Percentiles rank a stretch among this genome's conserved stretches.
Evolutionary conservation across 1,140 invertebrate species (phyloP).

Genomic region (Nixonia krombeini): DNA sequence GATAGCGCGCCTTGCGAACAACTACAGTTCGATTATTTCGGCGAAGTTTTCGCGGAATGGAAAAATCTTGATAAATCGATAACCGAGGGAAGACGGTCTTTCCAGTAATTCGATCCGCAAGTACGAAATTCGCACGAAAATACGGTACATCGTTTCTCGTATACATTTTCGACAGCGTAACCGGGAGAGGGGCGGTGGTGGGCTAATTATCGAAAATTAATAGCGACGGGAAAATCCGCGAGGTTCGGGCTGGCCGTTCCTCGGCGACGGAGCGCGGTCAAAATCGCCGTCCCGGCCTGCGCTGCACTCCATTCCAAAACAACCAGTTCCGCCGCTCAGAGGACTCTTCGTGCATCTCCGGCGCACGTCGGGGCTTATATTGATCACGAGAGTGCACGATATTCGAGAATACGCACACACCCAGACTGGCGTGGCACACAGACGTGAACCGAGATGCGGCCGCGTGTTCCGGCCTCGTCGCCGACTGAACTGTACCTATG

Average conservation of each 20-base stretch:
- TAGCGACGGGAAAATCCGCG: too few species aligned
- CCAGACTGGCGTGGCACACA: too few species aligned
- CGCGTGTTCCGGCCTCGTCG: constrained; percentile 7
- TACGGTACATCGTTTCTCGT: too few species aligned
- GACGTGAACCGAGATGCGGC: constrained; percentile 18
- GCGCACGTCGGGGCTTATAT: constrained; percentile 59
- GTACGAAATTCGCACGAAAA: too few species aligned
- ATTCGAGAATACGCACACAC: constrained; percentile 52
- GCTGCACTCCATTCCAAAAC: constrained; percentile 43
- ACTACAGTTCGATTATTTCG: too few species aligned
- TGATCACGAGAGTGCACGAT: constrained; percentile 63
- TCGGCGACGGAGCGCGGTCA: constrained; percentile 22
- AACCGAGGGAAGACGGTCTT: too few species aligned
- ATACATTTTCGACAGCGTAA: too few species aligned
- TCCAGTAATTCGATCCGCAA: too few species aligned
- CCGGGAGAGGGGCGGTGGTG: too few species aligned
- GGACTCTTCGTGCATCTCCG: constrained; percentile 62
- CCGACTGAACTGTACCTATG: constrained; percentile 19
- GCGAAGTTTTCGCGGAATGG: too few species aligned
- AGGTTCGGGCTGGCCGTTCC: neutral
- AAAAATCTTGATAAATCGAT: too few species aligned
- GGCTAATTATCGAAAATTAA: too few species aligned
- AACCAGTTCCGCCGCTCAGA: constrained; percentile 44
- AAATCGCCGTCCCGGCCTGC: constrained; percentile 42
- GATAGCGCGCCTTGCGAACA: neutral